Evolutionary conservation across 2,113 vertebrate genomes (phyloP), one percentile per base, ranked within the genome.

Genomic region (Pelusios castaneus): DNA sequence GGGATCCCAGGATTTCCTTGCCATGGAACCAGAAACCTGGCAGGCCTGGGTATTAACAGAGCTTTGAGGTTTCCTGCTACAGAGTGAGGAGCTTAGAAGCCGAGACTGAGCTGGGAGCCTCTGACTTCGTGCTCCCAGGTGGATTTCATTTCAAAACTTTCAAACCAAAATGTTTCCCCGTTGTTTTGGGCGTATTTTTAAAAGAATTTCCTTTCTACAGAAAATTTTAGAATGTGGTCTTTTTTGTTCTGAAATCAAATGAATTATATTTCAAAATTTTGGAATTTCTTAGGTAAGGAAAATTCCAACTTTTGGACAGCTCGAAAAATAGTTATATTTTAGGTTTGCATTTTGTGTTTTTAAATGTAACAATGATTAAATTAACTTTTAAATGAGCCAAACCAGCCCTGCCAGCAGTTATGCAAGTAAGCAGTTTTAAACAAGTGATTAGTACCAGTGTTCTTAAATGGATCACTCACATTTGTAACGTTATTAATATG

Each of bases 381-480:
- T 25, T 84, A 78, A 90, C 81, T 88, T 96, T 97, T 87, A 56
- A 94, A 94, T 95, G 88, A 94, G 63, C 63, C 77, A 93, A 91
- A 78, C 80, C 27, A 77, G 49, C 82, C 81, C 81, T 91, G 73
- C 5, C 11, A 54, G 60, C 92, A 94, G 0, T 91, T 94, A 82
- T 75, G 73, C 83, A 87, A 80, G 63, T 92, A 91, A 94, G 82
- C 85, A 96, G 88, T 90, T 95, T 95, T 80, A 82, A 84, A 89
- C 63, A 41, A 90, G 94, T 84, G 58, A 85, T 91, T 92, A 90
- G 75, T 92, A 92, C 82, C 94, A 78, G 43, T 84, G 87, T 82
- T 78, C 94, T 91, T 34, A 38, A 70, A 70, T 34, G 63, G 63
- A 70, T 38, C 22, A 87, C 34, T 67, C 63, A 3, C 43, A 93